These are phyloP conservation scores for Ranitomeya imitator DNA, from an alignment of 2,113 vertebrate genomes.

Conservation along the genomic window DNA sequence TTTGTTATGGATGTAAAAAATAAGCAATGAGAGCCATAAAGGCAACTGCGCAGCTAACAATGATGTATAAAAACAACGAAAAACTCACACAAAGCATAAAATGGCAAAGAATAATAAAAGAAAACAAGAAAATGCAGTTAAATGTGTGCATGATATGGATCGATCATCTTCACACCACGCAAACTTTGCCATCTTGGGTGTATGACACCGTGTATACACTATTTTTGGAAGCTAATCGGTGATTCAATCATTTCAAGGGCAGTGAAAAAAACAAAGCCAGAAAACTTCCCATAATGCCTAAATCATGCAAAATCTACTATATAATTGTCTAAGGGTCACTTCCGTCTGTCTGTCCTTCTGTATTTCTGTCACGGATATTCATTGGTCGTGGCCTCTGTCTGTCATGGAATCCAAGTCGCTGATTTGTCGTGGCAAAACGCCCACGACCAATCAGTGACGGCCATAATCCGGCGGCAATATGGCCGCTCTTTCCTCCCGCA, in stretches of 20 bases:
- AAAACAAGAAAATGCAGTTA: not conserved
- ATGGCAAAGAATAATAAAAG: not conserved
- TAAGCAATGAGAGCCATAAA: constrained; percentile 10
- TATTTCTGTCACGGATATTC: too few species aligned
- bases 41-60: constrained; percentile 28
- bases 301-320: not conserved
- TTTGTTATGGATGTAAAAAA: constrained; percentile 38
- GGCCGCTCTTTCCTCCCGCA: too few species aligned
- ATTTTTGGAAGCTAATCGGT: not conserved
- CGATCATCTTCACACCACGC: constrained; percentile 1
- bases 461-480: too few species aligned
- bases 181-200: not conserved
- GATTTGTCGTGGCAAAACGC: too few species aligned
- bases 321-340: too few species aligned
- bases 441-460: too few species aligned
- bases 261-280: not conserved
- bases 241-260: not conserved
- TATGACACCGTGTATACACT: not conserved
- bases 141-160: not conserved
- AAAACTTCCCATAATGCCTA: not conserved
- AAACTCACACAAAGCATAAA: constrained; percentile 19
- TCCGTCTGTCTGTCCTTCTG: too few species aligned
- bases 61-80: constrained; percentile 20
- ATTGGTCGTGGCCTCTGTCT: too few species aligned
- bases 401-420: too few species aligned